Evolutionary conservation across 2,888 invertebrate genomes (phyloP).

Genomic region (Catotricha subobsoleta): DNA sequence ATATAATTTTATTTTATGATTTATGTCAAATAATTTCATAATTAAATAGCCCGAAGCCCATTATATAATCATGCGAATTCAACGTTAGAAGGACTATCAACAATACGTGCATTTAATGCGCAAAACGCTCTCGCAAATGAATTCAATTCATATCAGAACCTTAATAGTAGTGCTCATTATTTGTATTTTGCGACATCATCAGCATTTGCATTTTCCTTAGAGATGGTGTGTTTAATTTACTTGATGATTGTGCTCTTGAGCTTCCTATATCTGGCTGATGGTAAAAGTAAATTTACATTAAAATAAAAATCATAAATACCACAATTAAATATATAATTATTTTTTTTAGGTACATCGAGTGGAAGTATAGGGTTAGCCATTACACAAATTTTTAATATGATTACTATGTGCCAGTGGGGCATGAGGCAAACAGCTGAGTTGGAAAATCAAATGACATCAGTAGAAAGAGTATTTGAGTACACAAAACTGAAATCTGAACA

Average conservation of each 20-base stretch:
- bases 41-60: constrained; percentile 41
- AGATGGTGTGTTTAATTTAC: constrained; percentile 48
- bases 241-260: constrained; percentile 44
- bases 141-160: constrained; percentile 38
- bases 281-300: too few species aligned
- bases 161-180: constrained; percentile 54
- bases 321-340: neutral
- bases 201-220: constrained; percentile 57
- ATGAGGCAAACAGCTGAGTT: constrained; percentile 50
- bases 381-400: constrained; percentile 33
- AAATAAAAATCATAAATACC: too few species aligned
- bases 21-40: too few species aligned
- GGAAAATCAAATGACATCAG: constrained; percentile 42
- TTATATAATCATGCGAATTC: constrained; percentile 54
- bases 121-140: constrained; percentile 38
- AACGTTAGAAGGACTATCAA: constrained; percentile 53
- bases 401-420: constrained; percentile 41
- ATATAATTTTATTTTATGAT: constrained; percentile 24
- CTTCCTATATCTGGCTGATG: too few species aligned
- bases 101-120: constrained; percentile 48
- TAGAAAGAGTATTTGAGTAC: constrained; percentile 49
- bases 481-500: constrained; percentile 30
- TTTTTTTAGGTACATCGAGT: constrained; percentile 11
- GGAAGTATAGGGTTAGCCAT: constrained; percentile 35
- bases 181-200: constrained; percentile 47